Conservation (phyloP, 2,888 invertebrate genomes). For the Epinotia ramella region DNA sequence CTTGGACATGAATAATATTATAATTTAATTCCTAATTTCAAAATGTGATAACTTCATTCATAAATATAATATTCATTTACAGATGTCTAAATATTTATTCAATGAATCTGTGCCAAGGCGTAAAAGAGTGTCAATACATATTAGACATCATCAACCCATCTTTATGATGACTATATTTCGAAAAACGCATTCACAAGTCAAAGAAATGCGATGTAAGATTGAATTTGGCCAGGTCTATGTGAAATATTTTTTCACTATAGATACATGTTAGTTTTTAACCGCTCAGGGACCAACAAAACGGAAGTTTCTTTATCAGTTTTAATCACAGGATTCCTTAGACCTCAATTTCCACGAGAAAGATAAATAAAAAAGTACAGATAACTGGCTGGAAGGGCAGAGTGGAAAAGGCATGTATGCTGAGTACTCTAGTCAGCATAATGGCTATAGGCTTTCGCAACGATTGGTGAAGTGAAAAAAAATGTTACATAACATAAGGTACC, state of each 20-base stretch:
- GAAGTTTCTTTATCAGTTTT: not conserved
- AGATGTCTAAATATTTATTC: not conserved
- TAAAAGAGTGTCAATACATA: not conserved
- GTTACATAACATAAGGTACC: conserved; percentile 76
- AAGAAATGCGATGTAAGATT: not conserved
- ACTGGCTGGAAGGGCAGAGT: no score
- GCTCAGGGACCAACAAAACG: not conserved
- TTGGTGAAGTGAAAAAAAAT: not conserved
- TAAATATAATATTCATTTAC: not conserved
- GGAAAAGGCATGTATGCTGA: no score
- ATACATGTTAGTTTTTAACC: not conserved
- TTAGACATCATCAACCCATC: not conserved
- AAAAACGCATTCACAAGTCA: not conserved
- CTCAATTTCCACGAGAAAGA: not conserved
- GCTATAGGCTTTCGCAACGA: not conserved
- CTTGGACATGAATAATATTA: no score
- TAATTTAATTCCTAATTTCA: no score
- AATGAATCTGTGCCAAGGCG: not conserved
- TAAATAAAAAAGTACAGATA: no score
- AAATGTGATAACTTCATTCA: no score
- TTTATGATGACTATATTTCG: not conserved
- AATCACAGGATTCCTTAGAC: not conserved
- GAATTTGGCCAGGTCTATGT: not conserved
- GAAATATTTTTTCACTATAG: not conserved
- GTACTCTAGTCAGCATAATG: no score